Base-by-base conservation (phyloP, 2,797 vertebrate genomes). In the Graptemys geographica region DNA sequence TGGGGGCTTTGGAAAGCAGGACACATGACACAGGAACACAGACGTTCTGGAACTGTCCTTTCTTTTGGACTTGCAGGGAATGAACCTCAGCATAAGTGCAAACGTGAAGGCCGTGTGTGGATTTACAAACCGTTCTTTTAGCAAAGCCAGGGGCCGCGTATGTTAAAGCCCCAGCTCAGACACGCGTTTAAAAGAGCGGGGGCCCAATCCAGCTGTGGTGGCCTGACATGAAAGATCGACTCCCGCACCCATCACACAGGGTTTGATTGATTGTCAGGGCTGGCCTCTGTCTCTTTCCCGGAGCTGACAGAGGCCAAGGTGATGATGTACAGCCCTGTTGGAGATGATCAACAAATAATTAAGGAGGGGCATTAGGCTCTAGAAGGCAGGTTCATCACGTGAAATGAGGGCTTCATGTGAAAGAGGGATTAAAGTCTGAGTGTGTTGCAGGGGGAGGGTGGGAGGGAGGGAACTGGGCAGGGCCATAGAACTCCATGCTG, bases 91-190 rank as follows among this genome's bases (percentile, higher is more conserved):
- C 9, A 11, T 37, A 25, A 25, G 11, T 12, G 21, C 16, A 11
- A 13, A 33, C 1, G 10, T n/a, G 18, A n/a, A 15, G 49, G 80
- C 37, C 31, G 53, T 9, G 41, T 31, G 19, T 28, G 27, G 55
- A 56, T 53, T 52, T n/a, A 19, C 11, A n/a, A 79, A n/a, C 51
- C 2, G 8, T 18, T 27, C 55, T 31, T 41, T 37, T n/a, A 69
- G n/a, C 19, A 10, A 28, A 18, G 11, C 11, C 7, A 11, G 55
- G 41, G n/a, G 28, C 11, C 7, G 6, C 16, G 5, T 4, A 1
- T 31, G 27, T 12, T 25, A 51, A 33, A 53, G 11, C 51, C 33
- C 11, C 33, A 37, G 19, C 49, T n/a, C 51, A 11, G 19, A 33
- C 49, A n/a, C 11, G 2, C 8, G 4, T 23, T 53, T 16, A 28